Conservation (phyloP, 2,888 invertebrate genomes). For the Tachina lurida region DNA sequence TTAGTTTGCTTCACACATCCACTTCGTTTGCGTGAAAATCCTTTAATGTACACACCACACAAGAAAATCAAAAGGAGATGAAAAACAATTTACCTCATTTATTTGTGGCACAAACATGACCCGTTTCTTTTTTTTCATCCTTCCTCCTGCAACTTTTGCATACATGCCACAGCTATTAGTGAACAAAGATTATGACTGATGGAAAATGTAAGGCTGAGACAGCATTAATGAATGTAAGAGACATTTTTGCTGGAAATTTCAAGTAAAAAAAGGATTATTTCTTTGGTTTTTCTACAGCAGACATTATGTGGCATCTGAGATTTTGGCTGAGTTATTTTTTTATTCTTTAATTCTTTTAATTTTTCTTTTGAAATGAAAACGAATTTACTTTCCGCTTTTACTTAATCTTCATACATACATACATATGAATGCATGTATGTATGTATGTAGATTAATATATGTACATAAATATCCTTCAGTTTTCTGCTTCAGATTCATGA, state of each 20-base stretch:
- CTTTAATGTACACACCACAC: constrained; percentile 42
- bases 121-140: neutral
- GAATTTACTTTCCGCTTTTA: constrained; percentile 42
- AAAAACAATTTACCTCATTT: constrained; percentile 45
- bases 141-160: neutral
- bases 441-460: neutral
- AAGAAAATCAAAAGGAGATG: constrained; percentile 5
- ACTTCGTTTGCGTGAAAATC: constrained; percentile 35
- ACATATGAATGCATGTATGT: neutral
- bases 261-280: constrained; percentile 10
- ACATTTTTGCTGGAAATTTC: constrained; percentile 31
- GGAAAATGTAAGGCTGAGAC: constrained; percentile 40
- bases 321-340: neutral
- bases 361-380: constrained; percentile 14
- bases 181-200: constrained; percentile 4
- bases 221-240: constrained; percentile 31
- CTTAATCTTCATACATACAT: constrained; percentile 23
- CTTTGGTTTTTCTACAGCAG: neutral
- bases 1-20: constrained; percentile 37
- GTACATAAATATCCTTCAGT: constrained; percentile 44
- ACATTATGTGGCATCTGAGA: neutral
- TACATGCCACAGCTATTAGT: constrained; percentile 6
- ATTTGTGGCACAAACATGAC: constrained; percentile 40
- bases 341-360: neutral
- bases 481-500: constrained; percentile 50